Conservation (phyloP, 2,113 vertebrate species). For the Mesocricetus auratus region DNA sequence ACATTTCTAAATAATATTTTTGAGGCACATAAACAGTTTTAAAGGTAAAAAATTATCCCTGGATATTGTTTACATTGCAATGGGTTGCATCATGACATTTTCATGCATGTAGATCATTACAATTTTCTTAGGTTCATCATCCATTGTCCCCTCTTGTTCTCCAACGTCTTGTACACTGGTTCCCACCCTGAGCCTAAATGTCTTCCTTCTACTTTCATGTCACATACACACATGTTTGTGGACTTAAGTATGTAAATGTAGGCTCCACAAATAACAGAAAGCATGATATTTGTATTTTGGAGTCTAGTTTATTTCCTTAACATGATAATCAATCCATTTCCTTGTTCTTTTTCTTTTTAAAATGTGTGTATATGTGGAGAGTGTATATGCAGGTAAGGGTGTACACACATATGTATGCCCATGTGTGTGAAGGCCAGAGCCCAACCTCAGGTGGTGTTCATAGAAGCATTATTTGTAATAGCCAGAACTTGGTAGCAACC, state of each 20-base stretch:
- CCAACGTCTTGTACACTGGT: background rate
- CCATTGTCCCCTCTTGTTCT: background rate
- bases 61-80: background rate
- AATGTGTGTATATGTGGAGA: background rate
- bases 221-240: background rate
- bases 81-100: background rate
- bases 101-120: background rate
- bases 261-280: background rate
- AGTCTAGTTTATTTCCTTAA: background rate
- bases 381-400: background rate
- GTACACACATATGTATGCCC: background rate
- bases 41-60: background rate
- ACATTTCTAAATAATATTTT: conserved; percentile 29
- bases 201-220: background rate
- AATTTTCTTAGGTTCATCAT: background rate
- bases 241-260: background rate
- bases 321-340: background rate
- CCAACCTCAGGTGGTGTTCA: background rate
- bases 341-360: background rate
- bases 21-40: background rate
- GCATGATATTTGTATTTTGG: background rate
- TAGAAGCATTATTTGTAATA: too few relatives aligned
- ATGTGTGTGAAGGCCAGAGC: background rate
- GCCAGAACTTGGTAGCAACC: too few relatives aligned
- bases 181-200: background rate